A percentile compares a stretch with the other conserved stretches of the same genome.
Conservation (phyloP, 2,888 invertebrate genomes). For the Conops quadrifasciatus region DNA sequence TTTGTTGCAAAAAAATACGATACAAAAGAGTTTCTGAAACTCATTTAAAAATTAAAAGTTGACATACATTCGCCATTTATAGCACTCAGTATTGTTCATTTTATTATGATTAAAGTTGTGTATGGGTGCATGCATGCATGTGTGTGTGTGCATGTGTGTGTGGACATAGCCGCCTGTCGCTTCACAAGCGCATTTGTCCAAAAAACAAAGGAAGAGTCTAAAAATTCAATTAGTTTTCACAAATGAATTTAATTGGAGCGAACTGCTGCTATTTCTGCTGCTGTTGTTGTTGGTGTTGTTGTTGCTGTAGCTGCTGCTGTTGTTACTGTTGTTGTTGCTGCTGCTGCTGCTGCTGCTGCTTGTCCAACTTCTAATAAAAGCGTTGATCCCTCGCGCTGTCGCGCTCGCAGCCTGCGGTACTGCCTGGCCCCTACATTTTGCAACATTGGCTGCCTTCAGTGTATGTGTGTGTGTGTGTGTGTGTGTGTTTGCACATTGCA, state of each 20-base stretch:
- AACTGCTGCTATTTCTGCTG: constrained; percentile 12
- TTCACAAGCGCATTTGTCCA: neutral
- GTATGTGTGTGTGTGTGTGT: no score
- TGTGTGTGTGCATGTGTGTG: constrained; percentile 27
- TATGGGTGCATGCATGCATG: constrained; percentile 21
- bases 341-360: neutral
- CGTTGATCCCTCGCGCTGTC: neutral
- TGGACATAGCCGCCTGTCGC: constrained; percentile 28
- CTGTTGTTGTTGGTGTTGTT: neutral
- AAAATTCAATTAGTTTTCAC: constrained; percentile 47
- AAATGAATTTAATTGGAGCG: constrained; percentile 47
- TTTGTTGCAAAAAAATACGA: no score
- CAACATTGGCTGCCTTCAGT: no score
- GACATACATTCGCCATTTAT: no score
- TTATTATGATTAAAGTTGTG: constrained; percentile 8
- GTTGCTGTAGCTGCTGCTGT: neutral
- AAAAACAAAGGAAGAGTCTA: constrained; percentile 32
- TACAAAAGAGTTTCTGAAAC: no score
- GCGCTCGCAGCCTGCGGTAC: neutral
- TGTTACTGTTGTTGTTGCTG: neutral
- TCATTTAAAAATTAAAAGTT: neutral
- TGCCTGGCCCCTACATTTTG: no score
- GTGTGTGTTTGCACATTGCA: no score
- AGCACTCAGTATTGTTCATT: neutral
- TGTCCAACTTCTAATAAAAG: constrained; percentile 1